phyloP scores from a whole-genome alignment of 2,888 invertebrate species.

The Melanargia galathea region DNA sequence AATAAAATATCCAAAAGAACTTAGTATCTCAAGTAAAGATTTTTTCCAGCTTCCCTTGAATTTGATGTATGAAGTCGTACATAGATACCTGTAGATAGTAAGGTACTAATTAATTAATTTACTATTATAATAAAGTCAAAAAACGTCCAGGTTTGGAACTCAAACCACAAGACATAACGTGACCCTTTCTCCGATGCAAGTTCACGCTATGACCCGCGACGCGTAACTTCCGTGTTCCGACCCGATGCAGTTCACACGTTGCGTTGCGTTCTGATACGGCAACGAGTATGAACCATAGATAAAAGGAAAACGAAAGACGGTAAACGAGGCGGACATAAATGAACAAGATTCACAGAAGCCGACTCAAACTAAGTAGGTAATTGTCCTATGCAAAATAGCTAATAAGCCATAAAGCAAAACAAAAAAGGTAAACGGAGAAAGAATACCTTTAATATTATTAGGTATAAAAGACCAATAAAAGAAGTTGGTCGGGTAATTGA shows the following conservation, averaged over 20 bases:
- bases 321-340: not conserved
- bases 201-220: conserved; percentile 39
- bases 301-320: not conserved
- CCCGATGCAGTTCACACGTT: conserved; percentile 51
- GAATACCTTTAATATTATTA: too few species aligned
- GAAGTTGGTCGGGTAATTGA: too few species aligned
- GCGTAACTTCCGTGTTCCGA: conserved; percentile 53
- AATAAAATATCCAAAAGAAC: too few species aligned
- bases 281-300: not conserved
- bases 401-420: too few species aligned
- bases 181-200: conserved; percentile 33
- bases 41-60: too few species aligned
- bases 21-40: too few species aligned
- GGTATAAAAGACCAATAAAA: too few species aligned
- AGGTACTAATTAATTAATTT: not conserved
- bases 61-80: too few species aligned
- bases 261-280: conserved; percentile 34
- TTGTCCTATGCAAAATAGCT: too few species aligned
- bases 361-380: too few species aligned
- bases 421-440: too few species aligned
- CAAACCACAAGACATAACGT: conserved; percentile 8
- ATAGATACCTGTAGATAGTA: too few species aligned
- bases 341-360: not conserved
- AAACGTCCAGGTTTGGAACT: not conserved
- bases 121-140: conserved; percentile 2